These are phyloP conservation scores for Parotocinclus haroldoi DNA, from an alignment of 2,797 vertebrate genomes.

Conservation along the genomic window DNA sequence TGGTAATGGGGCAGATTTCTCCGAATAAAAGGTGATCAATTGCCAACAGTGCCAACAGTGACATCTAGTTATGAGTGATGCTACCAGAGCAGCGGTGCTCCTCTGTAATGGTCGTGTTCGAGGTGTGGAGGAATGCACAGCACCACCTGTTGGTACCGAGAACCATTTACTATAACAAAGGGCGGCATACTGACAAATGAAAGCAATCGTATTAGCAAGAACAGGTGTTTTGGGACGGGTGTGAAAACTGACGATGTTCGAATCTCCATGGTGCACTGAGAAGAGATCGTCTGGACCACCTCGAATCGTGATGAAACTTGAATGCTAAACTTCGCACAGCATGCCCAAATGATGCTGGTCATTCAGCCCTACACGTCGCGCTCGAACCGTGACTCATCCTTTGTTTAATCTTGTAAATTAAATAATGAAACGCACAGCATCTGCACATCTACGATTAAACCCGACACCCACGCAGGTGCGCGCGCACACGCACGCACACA, in stretches of 20 bases:
- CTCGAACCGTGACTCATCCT: not conserved
- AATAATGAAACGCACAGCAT: too few relatives aligned
- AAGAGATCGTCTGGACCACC: not conserved
- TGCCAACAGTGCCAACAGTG: too few relatives aligned
- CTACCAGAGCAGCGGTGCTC: too few relatives aligned
- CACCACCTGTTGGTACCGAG: slow-evolving; percentile 18
- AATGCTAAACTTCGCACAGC: not conserved
- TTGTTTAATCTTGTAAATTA: too few relatives aligned
- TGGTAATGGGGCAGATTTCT: too few relatives aligned
- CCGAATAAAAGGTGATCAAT: too few relatives aligned
- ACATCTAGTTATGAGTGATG: too few relatives aligned
- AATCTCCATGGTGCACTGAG: not conserved
- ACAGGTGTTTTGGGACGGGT: slow-evolving; percentile 14
- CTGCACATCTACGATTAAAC: too few relatives aligned
- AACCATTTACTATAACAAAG: not conserved
- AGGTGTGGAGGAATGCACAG: not conserved
- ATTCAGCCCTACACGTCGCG: not conserved
- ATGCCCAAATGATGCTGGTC: not conserved
- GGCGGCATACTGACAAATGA: not conserved
- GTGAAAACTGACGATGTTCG: not conserved
- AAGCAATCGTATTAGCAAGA: slow-evolving; percentile 8
- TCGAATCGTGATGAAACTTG: not conserved
- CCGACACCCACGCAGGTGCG: not conserved
- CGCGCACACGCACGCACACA: slow-evolving; percentile 1
- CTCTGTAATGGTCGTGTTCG: too few relatives aligned